Evolutionary conservation across 2,113 vertebrate species (phyloP).

Genomic region (Clarias magur): DNA sequence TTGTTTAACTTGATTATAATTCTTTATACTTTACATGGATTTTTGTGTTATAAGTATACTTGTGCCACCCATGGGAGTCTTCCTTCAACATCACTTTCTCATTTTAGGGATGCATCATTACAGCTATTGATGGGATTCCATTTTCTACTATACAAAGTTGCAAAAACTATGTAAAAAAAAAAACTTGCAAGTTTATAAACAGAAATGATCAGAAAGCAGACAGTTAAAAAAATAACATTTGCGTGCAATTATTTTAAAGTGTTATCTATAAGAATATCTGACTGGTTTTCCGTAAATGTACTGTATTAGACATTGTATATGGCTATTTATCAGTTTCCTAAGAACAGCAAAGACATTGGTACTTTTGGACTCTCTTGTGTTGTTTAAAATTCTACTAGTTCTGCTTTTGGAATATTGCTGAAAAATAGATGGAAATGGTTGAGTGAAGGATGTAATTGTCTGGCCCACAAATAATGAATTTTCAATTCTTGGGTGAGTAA

Average conservation of each 20-base stretch:
- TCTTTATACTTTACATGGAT: not conserved
- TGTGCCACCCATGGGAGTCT: not conserved
- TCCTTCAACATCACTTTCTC: not conserved
- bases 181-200: not conserved
- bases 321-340: not conserved
- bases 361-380: not conserved
- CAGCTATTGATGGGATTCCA: not conserved
- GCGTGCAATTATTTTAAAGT: not conserved
- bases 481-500: not conserved
- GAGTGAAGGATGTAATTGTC: not conserved
- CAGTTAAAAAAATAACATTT: not conserved
- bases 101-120: not conserved
- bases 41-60: not conserved
- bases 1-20: not conserved
- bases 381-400: not conserved
- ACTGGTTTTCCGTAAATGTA: not conserved
- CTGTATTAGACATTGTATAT: no score
- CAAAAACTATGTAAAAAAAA: not conserved
- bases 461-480: not conserved
- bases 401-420: not conserved
- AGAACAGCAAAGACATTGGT: not conserved
- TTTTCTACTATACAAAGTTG: not conserved
- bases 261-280: not conserved
- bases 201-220: not conserved
- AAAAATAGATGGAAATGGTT: not conserved